Evolutionary conservation across 2,888 invertebrate genomes (phyloP), one percentile per base, ranked within the genome.

Genomic region (Heliconius aoede): DNA sequence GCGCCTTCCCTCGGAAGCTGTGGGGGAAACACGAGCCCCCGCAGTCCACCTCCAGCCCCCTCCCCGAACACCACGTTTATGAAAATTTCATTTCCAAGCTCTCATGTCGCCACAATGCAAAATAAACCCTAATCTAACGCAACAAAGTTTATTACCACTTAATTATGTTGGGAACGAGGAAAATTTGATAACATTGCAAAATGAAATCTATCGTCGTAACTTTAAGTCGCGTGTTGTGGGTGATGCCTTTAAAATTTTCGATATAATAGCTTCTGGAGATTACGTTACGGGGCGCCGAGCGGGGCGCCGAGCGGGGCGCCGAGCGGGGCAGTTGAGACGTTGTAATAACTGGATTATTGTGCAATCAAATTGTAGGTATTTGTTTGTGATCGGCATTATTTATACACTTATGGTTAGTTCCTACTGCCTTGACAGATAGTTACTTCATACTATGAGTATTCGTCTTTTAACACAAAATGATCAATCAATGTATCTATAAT

Each of bases 31-130:
- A 91, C 90, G 90, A 90, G 86, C 85, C 85, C 77, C 78, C 78
- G 79, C 78, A 72, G 72, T 77, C 58, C 78, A 80, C 78, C 81
- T 55, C 78, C 79, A 79, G 84, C 80, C 79, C 78, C 81, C 82
- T n/a, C 78, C 81, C 79, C 80, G 80, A 79, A 81, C 80, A 84
- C 81, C 85, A 88, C 90, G 90, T 90, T 93, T 93, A 93, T 93
- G 93, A 91, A 93, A 93, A 91, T 93, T 92, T 92, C 91, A 95
- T 95, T 94, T 93, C 89, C 89, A 91, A 92, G 89, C 88, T 85
- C 83, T 80, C 83, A 78, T 67, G 78, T n/a, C 83, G 81, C 83
- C 78, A 80, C 91, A 88, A 86, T 87, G 90, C 83, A 90, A 92
- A 91, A 87, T 90, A 88, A 88, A 90, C 93, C 87, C 85, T 94